Base-by-base conservation (phyloP, 2,113 vertebrate species). In the Triplophysa rosa region DNA sequence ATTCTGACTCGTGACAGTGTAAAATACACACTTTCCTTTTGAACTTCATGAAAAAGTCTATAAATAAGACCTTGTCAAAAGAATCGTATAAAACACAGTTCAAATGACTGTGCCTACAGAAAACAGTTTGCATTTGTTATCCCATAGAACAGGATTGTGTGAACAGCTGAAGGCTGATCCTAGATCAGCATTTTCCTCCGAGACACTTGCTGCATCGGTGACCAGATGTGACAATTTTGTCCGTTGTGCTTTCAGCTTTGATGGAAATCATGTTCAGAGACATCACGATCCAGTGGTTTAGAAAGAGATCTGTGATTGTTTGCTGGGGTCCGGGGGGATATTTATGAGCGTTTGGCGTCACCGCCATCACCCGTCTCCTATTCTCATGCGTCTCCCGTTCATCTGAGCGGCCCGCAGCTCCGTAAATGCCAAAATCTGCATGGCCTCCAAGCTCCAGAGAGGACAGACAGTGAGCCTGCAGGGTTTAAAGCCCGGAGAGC, bases 371-470 rank as follows among this genome's bases (percentile, higher is more conserved):
- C 58, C 52, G 21, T 16, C 52, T 52, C 8, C 52, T 21, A 47
- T 62, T 74, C 37, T 62, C 40, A 23, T 58, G 26, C 52, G 7
- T 14, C 26, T 58, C 29, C 33, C 3, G 1, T 33, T 33, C 11
- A 37, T n/a, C 21, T 42, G 14, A 59, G 54, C 54, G 19, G 17
- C 78, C 14, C 8, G 45, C 61, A 33, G 58, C 58, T 65, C 26
- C 13, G 59, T 71, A 82, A 71, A 82, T 61, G 68, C 26, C 65
- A 75, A 58, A 75, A 67, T 61, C 24, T 56, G 70, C 78, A 64
- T 67, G 12, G 45, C n/a, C 59, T 70, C 58, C 29, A 8, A 49
- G 67, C 59, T 79, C 78, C 45, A 54, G 19, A 71, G 61, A 79
- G 49, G 56, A 68, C 56, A 49, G 21, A 42, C 67, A 52, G 45